Evolutionary conservation across 2,888 invertebrate genomes (phyloP).

Genomic region (Chrysomela aeneicollis): DNA sequence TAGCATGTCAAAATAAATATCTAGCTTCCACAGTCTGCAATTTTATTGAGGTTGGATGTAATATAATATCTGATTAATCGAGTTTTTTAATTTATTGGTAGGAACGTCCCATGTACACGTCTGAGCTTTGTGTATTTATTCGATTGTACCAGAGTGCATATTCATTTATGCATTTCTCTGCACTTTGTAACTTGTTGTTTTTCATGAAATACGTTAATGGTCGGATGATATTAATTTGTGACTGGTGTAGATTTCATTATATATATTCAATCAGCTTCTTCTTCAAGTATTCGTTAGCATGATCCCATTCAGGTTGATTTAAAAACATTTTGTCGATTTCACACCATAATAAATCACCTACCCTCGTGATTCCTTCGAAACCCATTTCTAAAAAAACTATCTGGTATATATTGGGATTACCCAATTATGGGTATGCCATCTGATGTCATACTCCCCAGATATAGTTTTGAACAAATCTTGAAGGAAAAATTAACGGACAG

Average conservation of each 20-base stretch:
- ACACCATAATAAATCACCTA: no score
- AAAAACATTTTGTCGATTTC: no score
- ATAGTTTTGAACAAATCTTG: no score
- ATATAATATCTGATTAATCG: conserved; percentile 49
- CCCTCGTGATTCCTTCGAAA: no score
- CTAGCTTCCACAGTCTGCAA: not conserved
- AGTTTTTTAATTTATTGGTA: conserved; percentile 43
- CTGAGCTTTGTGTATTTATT: conserved; percentile 43
- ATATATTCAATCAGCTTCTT: no score
- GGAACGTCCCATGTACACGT: conserved; percentile 49
- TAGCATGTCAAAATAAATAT: not conserved
- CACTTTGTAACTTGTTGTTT: conserved; percentile 7
- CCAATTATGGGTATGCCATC: no score
- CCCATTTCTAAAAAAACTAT: no score
- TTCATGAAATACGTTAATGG: not conserved
- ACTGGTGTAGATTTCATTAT: not conserved
- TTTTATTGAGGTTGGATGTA: conserved; percentile 29
- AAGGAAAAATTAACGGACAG: no score
- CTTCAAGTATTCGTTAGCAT: no score
- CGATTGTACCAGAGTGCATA: conserved; percentile 43
- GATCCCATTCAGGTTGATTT: no score
- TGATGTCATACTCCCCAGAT: no score
- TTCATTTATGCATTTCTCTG: conserved; percentile 31
- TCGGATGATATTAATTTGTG: not conserved
- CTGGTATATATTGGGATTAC: no score